Evolutionary conservation across 2,797 vertebrate genomes (phyloP), one percentile per base, ranked within the genome.

Genomic region (Harpagifer antarcticus): DNA sequence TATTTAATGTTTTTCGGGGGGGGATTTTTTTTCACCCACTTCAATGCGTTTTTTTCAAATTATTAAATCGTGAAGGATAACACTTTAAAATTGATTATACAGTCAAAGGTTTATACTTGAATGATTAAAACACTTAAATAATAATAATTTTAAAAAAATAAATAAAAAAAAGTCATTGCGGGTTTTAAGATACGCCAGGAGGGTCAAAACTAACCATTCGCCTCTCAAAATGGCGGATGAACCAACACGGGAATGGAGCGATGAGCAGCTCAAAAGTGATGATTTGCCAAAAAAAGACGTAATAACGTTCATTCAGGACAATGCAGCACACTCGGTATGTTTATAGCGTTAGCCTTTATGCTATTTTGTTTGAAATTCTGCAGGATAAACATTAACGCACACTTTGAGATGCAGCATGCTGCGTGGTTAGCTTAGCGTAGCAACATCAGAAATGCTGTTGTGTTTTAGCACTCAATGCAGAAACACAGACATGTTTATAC

Each of bases 281-380:
- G 96, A 96, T 86, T 90, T 99, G 33, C 91, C 96, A 42, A 99
- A 99, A 93, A 97, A 98, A 91, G 97, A 99, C 59, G 82, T 99
- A 16, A 98, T 99, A 90, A 96, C 94, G 79, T 99, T 99, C 93
- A 95, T 99, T 4, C 97, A 99, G 94, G 95, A 98, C 56, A 95
- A 97, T 83, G 97, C 95, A 10, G 94, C 97, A 5, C 95, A 96
- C 67, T 95, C 96, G 96, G 98, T 96, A 95, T 50, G 95, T 85
- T 56, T 37, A 2, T 23, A 20, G 3, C 58, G 1, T 19, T 1
- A 3, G 16, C 4, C 1, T 3, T 0, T 0, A 5, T 2, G 2
- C 14, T n/a, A 1, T 48, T 23, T 0, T 7, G 2, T 0, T 2
- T 23, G 9, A 13, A 13, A 20, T 4, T 14, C 0, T n/a, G 58